Evolutionary conservation across 2,113 vertebrate genomes (phyloP).

Genomic region (Mustelus asterias): DNA sequence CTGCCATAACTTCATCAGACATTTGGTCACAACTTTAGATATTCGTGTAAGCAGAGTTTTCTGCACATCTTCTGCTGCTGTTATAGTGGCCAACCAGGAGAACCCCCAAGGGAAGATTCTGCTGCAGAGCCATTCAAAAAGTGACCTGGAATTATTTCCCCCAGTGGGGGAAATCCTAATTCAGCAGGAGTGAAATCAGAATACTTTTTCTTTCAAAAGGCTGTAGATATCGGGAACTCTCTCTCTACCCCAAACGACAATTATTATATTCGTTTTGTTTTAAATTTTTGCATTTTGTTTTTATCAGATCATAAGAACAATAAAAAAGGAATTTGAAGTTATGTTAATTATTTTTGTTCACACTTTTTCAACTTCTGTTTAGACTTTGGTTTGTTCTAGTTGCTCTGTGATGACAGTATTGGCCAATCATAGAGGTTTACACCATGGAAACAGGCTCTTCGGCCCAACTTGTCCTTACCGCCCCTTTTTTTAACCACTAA

Average conservation of each 20-base stretch:
- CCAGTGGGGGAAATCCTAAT: neutral
- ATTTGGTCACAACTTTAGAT: neutral
- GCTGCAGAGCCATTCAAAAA: neutral
- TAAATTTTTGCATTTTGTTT: no score
- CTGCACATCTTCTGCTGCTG: neutral
- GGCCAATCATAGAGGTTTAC: neutral
- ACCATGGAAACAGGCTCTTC: no score
- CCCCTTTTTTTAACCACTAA: no score
- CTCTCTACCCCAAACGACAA: neutral
- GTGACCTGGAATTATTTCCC: neutral
- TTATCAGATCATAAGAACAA: no score
- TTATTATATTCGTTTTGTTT: no score
- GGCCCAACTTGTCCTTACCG: no score
- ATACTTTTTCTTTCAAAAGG: neutral
- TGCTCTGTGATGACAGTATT: neutral
- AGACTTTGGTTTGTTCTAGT: no score
- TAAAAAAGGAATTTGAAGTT: no score
- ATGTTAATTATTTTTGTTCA: neutral
- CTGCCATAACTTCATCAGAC: neutral
- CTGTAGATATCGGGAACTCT: neutral
- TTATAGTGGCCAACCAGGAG: neutral
- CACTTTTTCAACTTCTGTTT: neutral
- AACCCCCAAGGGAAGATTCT: neutral
- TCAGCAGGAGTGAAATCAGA: neutral
- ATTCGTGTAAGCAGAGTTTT: neutral